Conservation (phyloP, 1,140 invertebrate species). For the Drosophila triauraria region DNA sequence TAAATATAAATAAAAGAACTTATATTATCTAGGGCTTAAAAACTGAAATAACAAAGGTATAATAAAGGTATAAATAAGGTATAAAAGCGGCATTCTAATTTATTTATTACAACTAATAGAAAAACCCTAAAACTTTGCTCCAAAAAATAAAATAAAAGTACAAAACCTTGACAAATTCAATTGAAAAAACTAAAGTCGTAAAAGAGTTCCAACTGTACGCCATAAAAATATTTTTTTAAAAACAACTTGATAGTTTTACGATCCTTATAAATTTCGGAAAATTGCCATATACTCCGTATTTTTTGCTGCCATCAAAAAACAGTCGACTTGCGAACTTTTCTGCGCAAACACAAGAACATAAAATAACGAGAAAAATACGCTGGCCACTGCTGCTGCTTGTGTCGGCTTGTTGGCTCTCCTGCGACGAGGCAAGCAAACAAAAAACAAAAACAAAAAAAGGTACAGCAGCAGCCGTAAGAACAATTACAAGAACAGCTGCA, state of each 20-base stretch:
- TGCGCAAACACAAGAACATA: constrained; percentile 23
- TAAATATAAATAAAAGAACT: background rate
- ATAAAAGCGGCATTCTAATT: too few relatives aligned
- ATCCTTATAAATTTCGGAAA: background rate
- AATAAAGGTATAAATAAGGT: too few relatives aligned
- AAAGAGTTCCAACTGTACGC: too few relatives aligned
- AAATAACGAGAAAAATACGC: constrained; percentile 14
- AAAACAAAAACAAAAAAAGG: background rate
- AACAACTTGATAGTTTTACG: constrained; percentile 4
- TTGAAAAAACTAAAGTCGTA: background rate
- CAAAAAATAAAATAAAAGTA: too few relatives aligned
- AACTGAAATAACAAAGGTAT: too few relatives aligned
- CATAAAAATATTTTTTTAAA: background rate
- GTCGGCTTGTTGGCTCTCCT: constrained; percentile 23
- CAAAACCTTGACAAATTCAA: too few relatives aligned
- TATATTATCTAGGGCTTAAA: too few relatives aligned
- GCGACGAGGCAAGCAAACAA: constrained; percentile 48
- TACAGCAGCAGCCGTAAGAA: constrained; percentile 9
- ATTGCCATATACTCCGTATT: background rate
- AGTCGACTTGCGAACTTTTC: constrained; percentile 24
- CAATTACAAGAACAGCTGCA: constrained; percentile 19
- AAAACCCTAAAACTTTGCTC: background rate
- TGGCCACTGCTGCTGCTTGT: constrained; percentile 18
- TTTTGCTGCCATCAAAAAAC: constrained; percentile 4
- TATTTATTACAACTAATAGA: too few relatives aligned